Conservation (phyloP, 1,140 invertebrate species). For the Drosophila sp. region DNA sequence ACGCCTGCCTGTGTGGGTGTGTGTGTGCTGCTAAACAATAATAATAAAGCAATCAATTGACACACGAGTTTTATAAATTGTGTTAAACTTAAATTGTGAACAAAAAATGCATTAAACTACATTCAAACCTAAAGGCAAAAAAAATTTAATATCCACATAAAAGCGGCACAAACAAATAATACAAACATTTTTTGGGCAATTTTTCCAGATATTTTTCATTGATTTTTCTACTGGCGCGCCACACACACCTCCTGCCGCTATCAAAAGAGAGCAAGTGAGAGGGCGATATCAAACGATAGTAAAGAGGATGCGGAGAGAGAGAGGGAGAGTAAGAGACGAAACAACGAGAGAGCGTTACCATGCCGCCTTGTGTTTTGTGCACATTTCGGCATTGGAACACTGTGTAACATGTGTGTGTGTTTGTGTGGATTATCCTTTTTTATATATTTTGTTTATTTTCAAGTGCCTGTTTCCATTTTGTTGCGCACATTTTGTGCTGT, state of each 20-base stretch:
- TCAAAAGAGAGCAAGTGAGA: slow-evolving; percentile 25
- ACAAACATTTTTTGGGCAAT: slow-evolving; percentile 62
- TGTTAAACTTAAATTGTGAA: slow-evolving; percentile 21
- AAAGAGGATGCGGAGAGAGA: not conserved
- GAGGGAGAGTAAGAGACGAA: not conserved
- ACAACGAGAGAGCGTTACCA: slow-evolving; percentile 33
- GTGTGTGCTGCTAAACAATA: slow-evolving; percentile 43
- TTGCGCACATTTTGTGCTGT: slow-evolving; percentile 66
- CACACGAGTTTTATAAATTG: slow-evolving; percentile 36
- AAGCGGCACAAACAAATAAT: slow-evolving; percentile 52
- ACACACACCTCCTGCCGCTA: slow-evolving; percentile 49
- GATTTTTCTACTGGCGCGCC: slow-evolving; percentile 77
- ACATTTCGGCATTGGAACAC: slow-evolving; percentile 67
- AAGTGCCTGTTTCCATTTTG: slow-evolving; percentile 67
- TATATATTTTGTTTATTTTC: slow-evolving; percentile 80
- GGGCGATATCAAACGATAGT: slow-evolving; percentile 16
- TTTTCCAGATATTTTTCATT: slow-evolving; percentile 81
- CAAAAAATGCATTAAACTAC: slow-evolving; percentile 12
- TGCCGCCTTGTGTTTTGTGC: slow-evolving; percentile 65
- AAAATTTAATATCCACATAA: not conserved
- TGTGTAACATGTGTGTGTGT: slow-evolving; percentile 16
- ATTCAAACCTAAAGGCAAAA: slow-evolving; percentile 18
- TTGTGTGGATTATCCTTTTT: slow-evolving; percentile 72
- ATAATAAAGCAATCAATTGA: slow-evolving; percentile 55
- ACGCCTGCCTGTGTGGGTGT: slow-evolving; percentile 7